A percentile compares a stretch with the other conserved stretches of the same genome.
Evolutionary conservation across 2,113 vertebrate species (phyloP).

Genomic region (Gambusia affinis): DNA sequence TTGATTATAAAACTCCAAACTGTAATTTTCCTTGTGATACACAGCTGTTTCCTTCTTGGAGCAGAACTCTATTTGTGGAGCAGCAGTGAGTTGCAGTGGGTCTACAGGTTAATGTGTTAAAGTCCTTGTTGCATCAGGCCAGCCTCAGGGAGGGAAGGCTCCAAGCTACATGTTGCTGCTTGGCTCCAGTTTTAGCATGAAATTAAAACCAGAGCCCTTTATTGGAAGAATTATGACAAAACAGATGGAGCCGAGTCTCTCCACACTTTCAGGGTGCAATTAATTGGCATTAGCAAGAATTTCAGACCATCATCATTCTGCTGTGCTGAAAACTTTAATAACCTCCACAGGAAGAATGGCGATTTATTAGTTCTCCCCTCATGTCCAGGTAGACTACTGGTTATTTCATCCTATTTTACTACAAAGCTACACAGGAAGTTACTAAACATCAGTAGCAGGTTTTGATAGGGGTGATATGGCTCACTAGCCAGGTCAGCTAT

Average conservation of each 20-base stretch:
- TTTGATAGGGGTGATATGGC: no score
- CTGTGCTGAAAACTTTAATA: conserved; percentile 1
- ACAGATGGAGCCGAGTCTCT: conserved; percentile 6
- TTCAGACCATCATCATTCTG: neutral
- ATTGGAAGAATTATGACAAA: conserved; percentile 20
- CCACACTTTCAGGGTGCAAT: neutral
- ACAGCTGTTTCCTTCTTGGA: neutral
- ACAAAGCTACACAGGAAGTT: conserved; percentile 7
- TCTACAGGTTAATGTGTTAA: conserved; percentile 59
- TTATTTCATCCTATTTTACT: neutral
- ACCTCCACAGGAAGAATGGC: neutral
- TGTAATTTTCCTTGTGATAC: no score
- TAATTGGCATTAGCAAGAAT: neutral
- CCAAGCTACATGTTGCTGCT: conserved; percentile 65
- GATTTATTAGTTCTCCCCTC: no score
- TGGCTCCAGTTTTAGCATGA: conserved; percentile 38
- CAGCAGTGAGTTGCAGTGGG: neutral
- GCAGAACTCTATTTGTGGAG: conserved; percentile 7
- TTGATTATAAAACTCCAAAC: no score
- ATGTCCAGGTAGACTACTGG: neutral
- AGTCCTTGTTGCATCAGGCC: conserved; percentile 25
- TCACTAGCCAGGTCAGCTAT: no score
- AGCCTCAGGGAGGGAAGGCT: conserved; percentile 16
- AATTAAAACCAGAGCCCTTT: conserved; percentile 58
- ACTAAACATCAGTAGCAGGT: neutral